phyloP scores from a whole-genome alignment of 2,888 invertebrate genomes.

The Agonopterix subpropinquella region DNA sequence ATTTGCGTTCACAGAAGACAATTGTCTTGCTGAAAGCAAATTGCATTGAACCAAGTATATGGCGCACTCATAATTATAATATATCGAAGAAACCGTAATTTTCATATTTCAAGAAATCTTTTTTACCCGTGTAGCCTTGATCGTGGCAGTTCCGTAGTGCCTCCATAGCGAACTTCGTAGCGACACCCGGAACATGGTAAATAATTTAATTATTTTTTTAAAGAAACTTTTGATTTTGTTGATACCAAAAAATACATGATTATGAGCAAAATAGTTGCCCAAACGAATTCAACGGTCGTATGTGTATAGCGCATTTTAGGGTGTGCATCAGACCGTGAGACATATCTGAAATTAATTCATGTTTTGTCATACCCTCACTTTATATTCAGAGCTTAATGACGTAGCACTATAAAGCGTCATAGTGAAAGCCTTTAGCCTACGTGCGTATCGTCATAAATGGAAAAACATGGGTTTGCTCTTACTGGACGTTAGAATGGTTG shows the following conservation, averaged over 20 bases:
- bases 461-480: conserved; percentile 73
- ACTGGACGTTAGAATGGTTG: conserved; percentile 50
- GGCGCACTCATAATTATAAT: too few species aligned
- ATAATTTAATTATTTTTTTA: too few species aligned
- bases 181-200: too few species aligned
- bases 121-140: too few species aligned
- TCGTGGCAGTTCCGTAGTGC: too few species aligned
- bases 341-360: conserved; percentile 74
- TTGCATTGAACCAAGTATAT: too few species aligned
- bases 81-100: too few species aligned
- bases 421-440: conserved; percentile 43
- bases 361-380: conserved; percentile 74
- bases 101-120: too few species aligned
- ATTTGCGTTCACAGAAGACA: too few species aligned
- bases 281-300: conserved; percentile 15
- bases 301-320: conserved; percentile 24
- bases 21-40: too few species aligned
- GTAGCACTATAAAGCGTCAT: conserved; percentile 63
- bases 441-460: conserved; percentile 57
- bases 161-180: too few species aligned
- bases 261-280: background rate
- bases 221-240: too few species aligned
- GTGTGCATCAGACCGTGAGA: conserved; percentile 66
- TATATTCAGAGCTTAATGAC: conserved; percentile 70
- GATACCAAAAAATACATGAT: background rate